Percentiles rank a stretch among this genome's conserved stretches.
Evolutionary conservation across 2,888 invertebrate genomes (phyloP).

Genomic region (Achlya flavicornis): DNA sequence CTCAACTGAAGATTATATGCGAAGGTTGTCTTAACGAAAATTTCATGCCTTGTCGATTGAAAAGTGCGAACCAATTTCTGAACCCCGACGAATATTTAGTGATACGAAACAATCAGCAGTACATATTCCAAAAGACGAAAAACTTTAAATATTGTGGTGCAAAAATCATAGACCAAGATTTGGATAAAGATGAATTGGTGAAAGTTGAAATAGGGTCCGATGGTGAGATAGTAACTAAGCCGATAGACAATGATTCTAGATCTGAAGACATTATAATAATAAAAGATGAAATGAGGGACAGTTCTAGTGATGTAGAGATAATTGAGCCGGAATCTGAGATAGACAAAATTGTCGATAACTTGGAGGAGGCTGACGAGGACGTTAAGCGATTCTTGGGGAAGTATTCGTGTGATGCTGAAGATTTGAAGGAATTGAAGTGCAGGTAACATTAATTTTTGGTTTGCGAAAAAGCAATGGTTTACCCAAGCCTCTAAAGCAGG

Average conservation of each 20-base stretch:
- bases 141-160: conserved; percentile 44
- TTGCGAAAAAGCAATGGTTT: no score
- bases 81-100: conserved; percentile 72
- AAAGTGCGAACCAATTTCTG: conserved; percentile 65
- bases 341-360: conserved; percentile 69
- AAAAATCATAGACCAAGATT: conserved; percentile 37
- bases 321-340: conserved; percentile 64
- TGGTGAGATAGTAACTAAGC: conserved; percentile 68
- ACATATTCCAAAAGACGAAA: conserved; percentile 69
- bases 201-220: conserved; percentile 76
- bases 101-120: conserved; percentile 76
- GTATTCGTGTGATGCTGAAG: conserved; percentile 52
- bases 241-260: conserved; percentile 50
- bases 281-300: conserved; percentile 49
- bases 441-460: conserved; percentile 47
- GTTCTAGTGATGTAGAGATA: conserved; percentile 73
- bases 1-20: conserved; percentile 72
- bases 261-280: conserved; percentile 56
- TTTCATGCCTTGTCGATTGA: conserved; percentile 65
- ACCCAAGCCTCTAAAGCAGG: no score
- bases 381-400: conserved; percentile 75
- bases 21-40: conserved; percentile 65
- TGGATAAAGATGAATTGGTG: conserved; percentile 59
- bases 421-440: conserved; percentile 64
- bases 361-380: conserved; percentile 75